phyloP scores from a whole-genome alignment of 2,888 invertebrate species.

The Mycalesis mineus region DNA sequence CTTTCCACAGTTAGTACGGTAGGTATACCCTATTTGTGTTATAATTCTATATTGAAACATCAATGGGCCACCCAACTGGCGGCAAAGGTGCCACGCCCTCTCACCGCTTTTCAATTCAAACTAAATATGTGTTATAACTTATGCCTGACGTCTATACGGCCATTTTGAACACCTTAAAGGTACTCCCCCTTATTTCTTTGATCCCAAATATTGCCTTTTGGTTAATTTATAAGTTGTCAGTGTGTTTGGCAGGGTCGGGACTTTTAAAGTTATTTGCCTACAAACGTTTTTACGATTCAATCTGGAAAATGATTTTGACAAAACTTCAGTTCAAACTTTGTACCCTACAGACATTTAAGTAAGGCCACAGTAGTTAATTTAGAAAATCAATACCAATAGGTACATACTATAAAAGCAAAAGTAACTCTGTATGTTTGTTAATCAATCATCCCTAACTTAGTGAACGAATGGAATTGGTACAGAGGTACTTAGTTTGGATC shows the following conservation, averaged over 20 bases:
- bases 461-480: too few relatives aligned
- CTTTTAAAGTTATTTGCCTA: background rate
- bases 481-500: too few relatives aligned
- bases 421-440: too few relatives aligned
- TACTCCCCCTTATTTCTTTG: background rate
- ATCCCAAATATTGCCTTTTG: background rate
- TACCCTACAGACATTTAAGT: too few relatives aligned
- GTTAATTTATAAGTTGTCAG: background rate
- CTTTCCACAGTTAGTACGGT: background rate
- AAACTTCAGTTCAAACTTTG: too few relatives aligned
- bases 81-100: constrained; percentile 59
- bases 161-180: constrained; percentile 18
- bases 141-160: constrained; percentile 22
- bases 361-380: too few relatives aligned
- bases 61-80: constrained; percentile 61
- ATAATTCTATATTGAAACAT: constrained; percentile 15
- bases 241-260: background rate
- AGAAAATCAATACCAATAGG: too few relatives aligned
- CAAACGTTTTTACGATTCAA: background rate
- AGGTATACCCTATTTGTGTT: constrained; percentile 35
- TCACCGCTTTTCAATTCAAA: constrained; percentile 60
- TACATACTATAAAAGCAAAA: too few relatives aligned
- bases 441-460: too few relatives aligned
- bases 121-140: constrained; percentile 46
- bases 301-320: too few relatives aligned